Conservation (phyloP, 2,888 invertebrate species). For the Ophraella communa region DNA sequence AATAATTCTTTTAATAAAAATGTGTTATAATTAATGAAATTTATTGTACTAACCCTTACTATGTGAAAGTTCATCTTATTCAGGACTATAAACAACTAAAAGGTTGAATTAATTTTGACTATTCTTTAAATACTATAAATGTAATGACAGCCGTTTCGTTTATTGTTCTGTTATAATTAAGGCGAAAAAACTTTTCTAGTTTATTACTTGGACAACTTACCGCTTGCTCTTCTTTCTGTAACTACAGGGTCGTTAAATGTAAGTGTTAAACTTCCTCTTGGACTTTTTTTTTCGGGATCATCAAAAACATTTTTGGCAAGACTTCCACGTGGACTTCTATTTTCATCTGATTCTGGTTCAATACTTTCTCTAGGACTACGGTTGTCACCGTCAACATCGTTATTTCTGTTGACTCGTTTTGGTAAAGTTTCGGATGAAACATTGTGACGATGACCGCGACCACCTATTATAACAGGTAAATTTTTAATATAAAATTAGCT, state of each 20-base stretch:
- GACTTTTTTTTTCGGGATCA: constrained; percentile 60
- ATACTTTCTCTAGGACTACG: constrained; percentile 67
- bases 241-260: constrained; percentile 69
- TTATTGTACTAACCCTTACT: too few species aligned
- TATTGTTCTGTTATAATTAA: too few species aligned
- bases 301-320: constrained; percentile 64
- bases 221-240: constrained; percentile 65
- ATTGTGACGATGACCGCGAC: constrained; percentile 68
- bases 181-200: too few species aligned
- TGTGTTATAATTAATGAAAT: too few species aligned
- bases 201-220: too few species aligned
- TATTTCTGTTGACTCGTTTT: not conserved
- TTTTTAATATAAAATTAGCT: too few species aligned
- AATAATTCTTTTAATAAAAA: too few species aligned
- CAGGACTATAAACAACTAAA: too few species aligned
- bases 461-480: constrained; percentile 39
- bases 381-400: not conserved
- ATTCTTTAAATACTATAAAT: too few species aligned
- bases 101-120: too few species aligned
- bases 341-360: constrained; percentile 57
- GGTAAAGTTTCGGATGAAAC: constrained; percentile 61
- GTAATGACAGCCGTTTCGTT: too few species aligned
- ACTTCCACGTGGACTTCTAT: constrained; percentile 68
- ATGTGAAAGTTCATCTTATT: too few species aligned
- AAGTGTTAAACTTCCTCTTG: constrained; percentile 67